These are phyloP conservation scores for Hydrozoanthus gracilis DNA, from an alignment of 92 coral and sea anemone species.

Conservation along the genomic window DNA sequence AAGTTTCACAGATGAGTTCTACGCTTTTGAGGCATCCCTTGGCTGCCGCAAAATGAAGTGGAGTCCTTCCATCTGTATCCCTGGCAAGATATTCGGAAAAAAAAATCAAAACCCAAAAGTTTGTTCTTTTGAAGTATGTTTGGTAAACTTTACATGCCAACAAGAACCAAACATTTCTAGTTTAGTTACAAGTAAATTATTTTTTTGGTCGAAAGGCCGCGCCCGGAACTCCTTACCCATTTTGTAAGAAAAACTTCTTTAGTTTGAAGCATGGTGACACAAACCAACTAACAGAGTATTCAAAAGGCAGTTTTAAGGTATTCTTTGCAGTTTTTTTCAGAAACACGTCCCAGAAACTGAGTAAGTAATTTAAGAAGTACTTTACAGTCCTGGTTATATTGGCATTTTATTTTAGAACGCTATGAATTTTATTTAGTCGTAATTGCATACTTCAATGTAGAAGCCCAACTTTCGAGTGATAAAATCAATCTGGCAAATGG, in stretches of 20 bases:
- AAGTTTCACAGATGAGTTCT: constrained; percentile 73
- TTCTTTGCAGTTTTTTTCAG: not conserved
- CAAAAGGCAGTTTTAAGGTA: not conserved
- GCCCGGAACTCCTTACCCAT: not conserved
- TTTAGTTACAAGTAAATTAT: not conserved
- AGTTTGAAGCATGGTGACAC: not conserved
- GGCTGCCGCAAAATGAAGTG: constrained; percentile 89
- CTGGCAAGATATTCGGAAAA: constrained; percentile 27
- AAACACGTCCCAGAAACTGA: not conserved
- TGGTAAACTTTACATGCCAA: no score
- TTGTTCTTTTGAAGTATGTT: no score
- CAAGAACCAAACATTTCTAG: not conserved
- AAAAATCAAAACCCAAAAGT: not conserved
- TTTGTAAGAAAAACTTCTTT: not conserved
- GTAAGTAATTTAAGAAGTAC: not conserved
- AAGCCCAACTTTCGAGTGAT: no score
- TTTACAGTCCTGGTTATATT: not conserved
- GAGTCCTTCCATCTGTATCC: constrained; percentile 87
- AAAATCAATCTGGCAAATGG: no score
- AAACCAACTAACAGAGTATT: not conserved
- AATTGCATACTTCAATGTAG: no score
- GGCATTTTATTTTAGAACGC: not conserved
- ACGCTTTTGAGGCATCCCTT: constrained; percentile 86
- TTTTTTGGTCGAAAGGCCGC: not conserved
- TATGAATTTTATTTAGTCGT: not conserved